Conservation (phyloP, 2,888 invertebrate species). For the Sipha maydis region DNA sequence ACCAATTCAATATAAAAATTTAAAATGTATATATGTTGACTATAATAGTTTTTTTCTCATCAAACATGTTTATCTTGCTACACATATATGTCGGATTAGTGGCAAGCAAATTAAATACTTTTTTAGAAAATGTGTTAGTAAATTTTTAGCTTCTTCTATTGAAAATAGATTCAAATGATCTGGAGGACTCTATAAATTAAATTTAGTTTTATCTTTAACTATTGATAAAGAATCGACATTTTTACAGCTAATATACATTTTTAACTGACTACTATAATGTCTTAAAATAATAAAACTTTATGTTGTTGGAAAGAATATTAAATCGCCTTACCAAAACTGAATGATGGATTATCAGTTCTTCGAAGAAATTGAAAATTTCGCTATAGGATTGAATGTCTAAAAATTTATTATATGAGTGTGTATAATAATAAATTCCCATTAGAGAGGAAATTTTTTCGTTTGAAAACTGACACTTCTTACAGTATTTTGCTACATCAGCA, state of each 20-base stretch:
- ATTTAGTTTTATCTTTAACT: background rate
- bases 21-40: too few relatives aligned
- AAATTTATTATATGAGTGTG: slow-evolving; percentile 26
- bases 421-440: slow-evolving; percentile 45
- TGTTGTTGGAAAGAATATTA: background rate
- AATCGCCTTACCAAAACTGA: slow-evolving; percentile 33
- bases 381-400: background rate
- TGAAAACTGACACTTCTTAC: background rate
- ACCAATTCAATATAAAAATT: too few relatives aligned
- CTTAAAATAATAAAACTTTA: background rate
- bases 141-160: slow-evolving; percentile 23
- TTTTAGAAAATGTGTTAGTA: slow-evolving; percentile 26
- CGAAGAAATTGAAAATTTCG: slow-evolving; percentile 31
- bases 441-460: slow-evolving; percentile 46
- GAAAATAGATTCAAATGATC: slow-evolving; percentile 22
- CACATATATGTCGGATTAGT: slow-evolving; percentile 35
- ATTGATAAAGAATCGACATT: background rate
- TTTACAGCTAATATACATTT: background rate
- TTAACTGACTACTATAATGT: background rate
- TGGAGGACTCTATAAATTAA: slow-evolving; percentile 8
- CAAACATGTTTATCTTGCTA: background rate
- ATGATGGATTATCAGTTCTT: slow-evolving; percentile 48
- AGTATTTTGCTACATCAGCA: slow-evolving; percentile 23
- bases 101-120: slow-evolving; percentile 45
- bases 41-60: too few relatives aligned